A percentile compares a stretch with the other conserved stretches of the same genome.
phyloP scores from a whole-genome alignment of 2,113 vertebrate genomes.

The Ibidorhyncha struthersii region DNA sequence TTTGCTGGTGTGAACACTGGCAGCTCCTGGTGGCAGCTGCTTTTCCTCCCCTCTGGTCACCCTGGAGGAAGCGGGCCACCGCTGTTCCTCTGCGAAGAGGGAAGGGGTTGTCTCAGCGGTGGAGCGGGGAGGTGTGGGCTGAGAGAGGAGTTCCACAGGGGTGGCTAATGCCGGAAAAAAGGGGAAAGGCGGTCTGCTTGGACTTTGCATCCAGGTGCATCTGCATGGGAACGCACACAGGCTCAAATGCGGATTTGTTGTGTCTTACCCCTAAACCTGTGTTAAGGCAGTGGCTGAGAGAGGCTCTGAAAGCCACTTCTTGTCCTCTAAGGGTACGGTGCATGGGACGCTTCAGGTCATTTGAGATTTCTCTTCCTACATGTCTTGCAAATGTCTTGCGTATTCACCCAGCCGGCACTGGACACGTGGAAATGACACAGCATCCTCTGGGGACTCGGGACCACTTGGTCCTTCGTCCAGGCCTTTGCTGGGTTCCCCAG shows the following conservation, averaged over 20 bases:
- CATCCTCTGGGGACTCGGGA: not conserved
- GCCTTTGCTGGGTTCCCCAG: not conserved
- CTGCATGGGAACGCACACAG: not conserved
- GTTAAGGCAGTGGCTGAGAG: not conserved
- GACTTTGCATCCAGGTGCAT: not conserved
- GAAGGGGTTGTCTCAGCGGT: not conserved
- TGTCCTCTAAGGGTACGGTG: no score
- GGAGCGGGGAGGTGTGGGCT: not conserved
- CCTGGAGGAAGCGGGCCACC: not conserved
- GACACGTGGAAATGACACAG: not conserved
- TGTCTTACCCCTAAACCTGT: not conserved
- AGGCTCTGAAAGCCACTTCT: not conserved
- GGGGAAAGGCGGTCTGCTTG: fast-evolving
- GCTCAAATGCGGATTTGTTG: fast-evolving
- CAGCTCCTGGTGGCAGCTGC: not conserved
- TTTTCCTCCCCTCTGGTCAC: not conserved
- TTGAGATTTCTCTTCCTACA: not conserved
- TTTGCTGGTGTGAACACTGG: not conserved
- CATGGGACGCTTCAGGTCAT: not conserved
- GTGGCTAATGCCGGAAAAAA: not conserved
- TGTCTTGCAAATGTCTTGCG: not conserved
- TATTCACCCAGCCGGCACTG: not conserved
- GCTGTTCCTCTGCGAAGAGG: not conserved
- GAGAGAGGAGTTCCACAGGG: not conserved
- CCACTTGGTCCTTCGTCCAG: not conserved